Evolutionary conservation across 2,113 vertebrate species (phyloP), one percentile per base, ranked within the genome.

Genomic region (Thoracochromis brauschi): DNA sequence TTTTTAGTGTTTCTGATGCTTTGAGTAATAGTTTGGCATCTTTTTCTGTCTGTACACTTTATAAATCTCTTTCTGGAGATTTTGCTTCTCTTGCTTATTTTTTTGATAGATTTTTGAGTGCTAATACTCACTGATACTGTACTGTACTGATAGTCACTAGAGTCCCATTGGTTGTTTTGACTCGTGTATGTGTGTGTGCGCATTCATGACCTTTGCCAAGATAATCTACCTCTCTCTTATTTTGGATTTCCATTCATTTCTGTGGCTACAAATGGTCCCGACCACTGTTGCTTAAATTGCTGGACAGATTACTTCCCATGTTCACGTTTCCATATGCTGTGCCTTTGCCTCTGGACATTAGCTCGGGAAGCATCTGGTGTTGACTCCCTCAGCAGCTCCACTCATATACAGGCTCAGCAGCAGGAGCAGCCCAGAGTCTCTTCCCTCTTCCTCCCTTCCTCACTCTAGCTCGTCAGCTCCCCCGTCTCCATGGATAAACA

Each of bases 341-440:
- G 1, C 7, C 31, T n/a, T 13, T 26, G 80, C 47, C 45, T 73
- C 47, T 87, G 88, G 86, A 88, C 57, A n/a, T 84, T 7, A 57
- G 6, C 58, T 83, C n/a, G 1, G 81, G 49, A 33, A 91, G 91
- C 93, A 93, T 93, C 93, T 94, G 92, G 55, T 53, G 57, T 80
- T 38, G 80, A 85, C 45, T 73, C 57, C 58, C 81, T 60, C 81
- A 82, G 73, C 40, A 85, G 31, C 60, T 73, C 79, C 14, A 29
- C 85, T 85, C n/a, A 7, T 80, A 26, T 80, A 35, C 21, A 35
- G 71, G 80, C 35, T 57, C 33, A 81, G 57, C 31, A 80, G 53
- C 80, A 47, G 83, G 60, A 85, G 78, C 81, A 49, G 68, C 54
- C 81, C 71, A 29, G 21, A 7, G 16, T 60, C 63, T 80, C 87